Base-by-base conservation (phyloP, 2,113 vertebrate genomes). In the Vidua macroura region DNA sequence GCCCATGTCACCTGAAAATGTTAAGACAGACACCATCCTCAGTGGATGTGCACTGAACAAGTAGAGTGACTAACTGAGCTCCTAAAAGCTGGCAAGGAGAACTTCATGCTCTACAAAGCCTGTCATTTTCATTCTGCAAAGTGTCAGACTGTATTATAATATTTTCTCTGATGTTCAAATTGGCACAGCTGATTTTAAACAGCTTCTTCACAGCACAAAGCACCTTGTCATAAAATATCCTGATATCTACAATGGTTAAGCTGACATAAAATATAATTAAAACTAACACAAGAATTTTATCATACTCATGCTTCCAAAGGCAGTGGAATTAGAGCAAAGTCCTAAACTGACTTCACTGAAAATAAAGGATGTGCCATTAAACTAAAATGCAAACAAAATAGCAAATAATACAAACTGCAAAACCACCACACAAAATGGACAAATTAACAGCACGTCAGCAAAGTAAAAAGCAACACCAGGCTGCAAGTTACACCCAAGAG, bases 181-280 rank as follows among this genome's bases (percentile, higher is more conserved):
- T 88, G 90, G 95, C 73, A 88, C 6, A 2, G 64, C 46, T 91
- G 74, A 84, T 76, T 95, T 96, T 89, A 69, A 95, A 85, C 86
- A 85, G 73, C 83, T 94, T 95, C 92, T 93, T 93, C 79, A 92
- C 3, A 9, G 81, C 64, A 83, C 90, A 70, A 74, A 94, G 94
- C 75, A 93, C 86, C 88, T 96, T 95, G 93, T 94, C 86, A 88
- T 66, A 86, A 88, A 92, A 94, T 81, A 77, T 55, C 46, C 70
- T 82, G 82, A 73, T 76, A 79, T 95, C 51, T 88, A 49, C 84
- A 63, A 49, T 63, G 80, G 56, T 84, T 88, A 86, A 88, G 74
- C 60, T 90, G 76, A 93, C 79, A 92, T 67, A 64, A 15, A 76
- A 49, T 37, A 35, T 80, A 94, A 91, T 80, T 75, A 91, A 93